Percentiles rank a stretch among this genome's conserved stretches.
Conservation (phyloP, 2,888 invertebrate genomes). For the Oligia latruncula region DNA sequence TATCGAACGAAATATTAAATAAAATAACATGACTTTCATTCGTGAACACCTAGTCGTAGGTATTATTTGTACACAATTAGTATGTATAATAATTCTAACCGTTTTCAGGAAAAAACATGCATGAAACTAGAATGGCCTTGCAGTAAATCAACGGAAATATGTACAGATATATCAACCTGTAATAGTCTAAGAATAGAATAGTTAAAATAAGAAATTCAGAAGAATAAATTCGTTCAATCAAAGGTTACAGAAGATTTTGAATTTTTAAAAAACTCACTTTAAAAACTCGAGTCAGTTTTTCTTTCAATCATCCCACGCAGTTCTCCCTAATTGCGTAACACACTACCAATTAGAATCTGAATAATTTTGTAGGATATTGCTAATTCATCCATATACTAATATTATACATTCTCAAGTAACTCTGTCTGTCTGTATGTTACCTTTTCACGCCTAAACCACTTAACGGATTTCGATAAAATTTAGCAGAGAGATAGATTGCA, state of each 20-base stretch:
- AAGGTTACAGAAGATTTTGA: neutral
- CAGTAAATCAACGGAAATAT: neutral
- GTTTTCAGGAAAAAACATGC: conserved; percentile 25
- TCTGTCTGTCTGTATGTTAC: no score
- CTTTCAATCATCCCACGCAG: neutral
- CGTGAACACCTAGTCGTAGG: conserved; percentile 13
- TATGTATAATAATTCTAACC: conserved; percentile 16
- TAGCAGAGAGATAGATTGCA: no score
- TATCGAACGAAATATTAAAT: conserved; percentile 53
- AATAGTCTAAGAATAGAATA: neutral
- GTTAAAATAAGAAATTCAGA: neutral
- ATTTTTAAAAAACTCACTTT: no score
- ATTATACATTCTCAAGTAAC: no score
- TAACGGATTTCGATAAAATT: no score
- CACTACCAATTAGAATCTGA: neutral
- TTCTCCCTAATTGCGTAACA: neutral
- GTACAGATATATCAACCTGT: neutral
- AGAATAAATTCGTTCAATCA: neutral
- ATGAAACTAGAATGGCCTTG: conserved; percentile 3
- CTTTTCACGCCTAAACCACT: no score
- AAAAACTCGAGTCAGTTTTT: neutral
- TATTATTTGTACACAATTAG: conserved; percentile 42
- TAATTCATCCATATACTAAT: neutral
- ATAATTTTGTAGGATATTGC: neutral
- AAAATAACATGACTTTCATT: conserved; percentile 46